Evolutionary conservation across 1,140 invertebrate genomes (phyloP).

Genomic region (Caerostris darwini): DNA sequence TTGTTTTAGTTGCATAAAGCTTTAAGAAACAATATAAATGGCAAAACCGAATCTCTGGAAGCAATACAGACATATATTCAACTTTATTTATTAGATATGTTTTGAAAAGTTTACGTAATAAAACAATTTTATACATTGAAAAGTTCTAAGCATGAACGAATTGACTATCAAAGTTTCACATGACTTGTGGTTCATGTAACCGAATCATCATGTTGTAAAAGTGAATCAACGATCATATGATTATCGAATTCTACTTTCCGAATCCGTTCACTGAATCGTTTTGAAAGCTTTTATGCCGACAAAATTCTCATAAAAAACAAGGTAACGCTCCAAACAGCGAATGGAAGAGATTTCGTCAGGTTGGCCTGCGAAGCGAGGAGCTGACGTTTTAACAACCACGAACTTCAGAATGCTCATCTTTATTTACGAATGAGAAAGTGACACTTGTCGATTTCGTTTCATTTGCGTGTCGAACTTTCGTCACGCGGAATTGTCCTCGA

Average conservation of each 20-base stretch:
- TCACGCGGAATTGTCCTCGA: neutral
- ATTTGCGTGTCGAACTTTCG: constrained; percentile 39
- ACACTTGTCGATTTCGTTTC: constrained; percentile 56
- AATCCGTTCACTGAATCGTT: neutral
- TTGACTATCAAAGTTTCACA: neutral
- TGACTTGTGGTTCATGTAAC: neutral
- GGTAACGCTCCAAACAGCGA: neutral
- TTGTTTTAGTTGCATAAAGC: too few relatives aligned
- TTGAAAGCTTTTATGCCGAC: neutral
- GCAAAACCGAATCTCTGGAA: too few relatives aligned
- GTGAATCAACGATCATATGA: neutral
- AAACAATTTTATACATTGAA: too few relatives aligned
- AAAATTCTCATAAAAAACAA: neutral
- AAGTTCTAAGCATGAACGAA: neutral
- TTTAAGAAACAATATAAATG: too few relatives aligned
- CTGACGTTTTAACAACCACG: neutral
- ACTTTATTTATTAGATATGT: too few relatives aligned
- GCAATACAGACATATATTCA: too few relatives aligned
- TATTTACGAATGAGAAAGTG: constrained; percentile 73
- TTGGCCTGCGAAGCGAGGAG: constrained; percentile 57
- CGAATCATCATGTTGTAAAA: neutral
- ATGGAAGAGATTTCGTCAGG: constrained; percentile 5
- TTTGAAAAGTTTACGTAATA: too few relatives aligned
- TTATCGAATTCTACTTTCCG: neutral
- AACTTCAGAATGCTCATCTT: constrained; percentile 42